These are phyloP conservation scores for Acipenser ruthenus DNA, from an alignment of 2,797 vertebrate genomes.

Conservation along the genomic window DNA sequence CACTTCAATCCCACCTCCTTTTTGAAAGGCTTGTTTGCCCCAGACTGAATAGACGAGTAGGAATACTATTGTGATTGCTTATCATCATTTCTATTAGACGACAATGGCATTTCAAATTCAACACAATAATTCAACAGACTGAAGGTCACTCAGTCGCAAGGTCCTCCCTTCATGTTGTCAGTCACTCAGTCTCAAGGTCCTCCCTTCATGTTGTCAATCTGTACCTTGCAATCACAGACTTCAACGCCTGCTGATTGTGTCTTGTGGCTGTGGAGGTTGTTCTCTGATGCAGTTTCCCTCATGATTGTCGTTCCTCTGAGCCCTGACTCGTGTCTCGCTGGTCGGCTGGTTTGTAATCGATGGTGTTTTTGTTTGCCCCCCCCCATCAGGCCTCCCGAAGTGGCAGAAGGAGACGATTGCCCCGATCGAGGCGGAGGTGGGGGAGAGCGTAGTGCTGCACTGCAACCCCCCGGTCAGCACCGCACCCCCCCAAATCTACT, in stretches of 20 bases:
- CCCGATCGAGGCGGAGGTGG: slow-evolving; percentile 40
- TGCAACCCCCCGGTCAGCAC: slow-evolving; percentile 72
- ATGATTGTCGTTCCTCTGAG: not conserved
- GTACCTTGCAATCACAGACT: no score
- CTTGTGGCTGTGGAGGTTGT: no score
- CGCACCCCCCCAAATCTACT: slow-evolving; percentile 64
- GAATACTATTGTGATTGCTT: slow-evolving; percentile 2
- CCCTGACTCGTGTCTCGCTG: not conserved
- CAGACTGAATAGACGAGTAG: slow-evolving; percentile 27
- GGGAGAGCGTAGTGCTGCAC: slow-evolving; percentile 64
- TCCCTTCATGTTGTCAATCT: no score
- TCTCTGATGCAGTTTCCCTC: no score
- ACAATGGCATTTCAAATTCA: no score
- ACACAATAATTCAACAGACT: no score
- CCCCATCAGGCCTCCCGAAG: slow-evolving; percentile 60
- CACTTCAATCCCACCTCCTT: slow-evolving; percentile 13
- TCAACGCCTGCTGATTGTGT: no score
- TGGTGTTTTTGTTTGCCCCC: not conserved
- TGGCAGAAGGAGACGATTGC: slow-evolving; percentile 57
- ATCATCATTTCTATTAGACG: not conserved
- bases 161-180: no score
- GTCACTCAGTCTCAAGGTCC: no score
- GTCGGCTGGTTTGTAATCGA: not conserved
- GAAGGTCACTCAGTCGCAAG: no score
- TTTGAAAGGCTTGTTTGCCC: not conserved